Conservation (phyloP, 1,140 invertebrate genomes). For the Aleiodes sp. region DNA sequence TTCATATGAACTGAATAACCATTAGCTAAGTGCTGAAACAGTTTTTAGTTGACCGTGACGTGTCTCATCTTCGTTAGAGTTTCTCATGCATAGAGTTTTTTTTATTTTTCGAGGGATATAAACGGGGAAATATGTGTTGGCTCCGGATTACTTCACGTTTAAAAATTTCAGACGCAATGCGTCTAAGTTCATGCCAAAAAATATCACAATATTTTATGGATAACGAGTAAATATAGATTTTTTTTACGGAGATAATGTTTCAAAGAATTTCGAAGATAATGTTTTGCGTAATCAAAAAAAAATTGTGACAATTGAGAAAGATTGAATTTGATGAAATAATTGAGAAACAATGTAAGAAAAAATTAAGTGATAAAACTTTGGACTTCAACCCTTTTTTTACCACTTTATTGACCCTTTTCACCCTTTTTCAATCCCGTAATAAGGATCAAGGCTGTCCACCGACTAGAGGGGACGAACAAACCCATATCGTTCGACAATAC, state of each 20-base stretch:
- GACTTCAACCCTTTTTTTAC: no score
- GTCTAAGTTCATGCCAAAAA: conserved; percentile 4
- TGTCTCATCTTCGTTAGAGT: background rate
- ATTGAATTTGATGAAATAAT: no score
- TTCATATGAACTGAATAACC: background rate
- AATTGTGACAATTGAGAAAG: no score
- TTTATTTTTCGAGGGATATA: no score
- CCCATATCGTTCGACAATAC: background rate
- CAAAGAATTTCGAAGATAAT: no score
- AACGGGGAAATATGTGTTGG: background rate
- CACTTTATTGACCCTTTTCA: background rate
- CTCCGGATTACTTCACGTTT: background rate
- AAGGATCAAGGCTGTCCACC: background rate
- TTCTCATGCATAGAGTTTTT: no score
- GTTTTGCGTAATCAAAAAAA: no score
- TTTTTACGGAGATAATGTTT: no score
- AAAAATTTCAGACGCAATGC: conserved; percentile 4
- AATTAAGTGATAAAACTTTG: no score
- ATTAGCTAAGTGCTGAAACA: conserved; percentile 28
- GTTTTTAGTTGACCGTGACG: conserved; percentile 3
- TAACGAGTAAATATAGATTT: background rate
- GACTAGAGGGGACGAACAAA: background rate
- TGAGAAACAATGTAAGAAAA: no score
- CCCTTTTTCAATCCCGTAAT: conserved; percentile 1
- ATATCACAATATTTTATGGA: background rate